A percentile compares a stretch with the other conserved stretches of the same genome.
These are phyloP conservation scores for Aplysia californica DNA, from an alignment of 1,140 invertebrate species.

Conservation along the genomic window DNA sequence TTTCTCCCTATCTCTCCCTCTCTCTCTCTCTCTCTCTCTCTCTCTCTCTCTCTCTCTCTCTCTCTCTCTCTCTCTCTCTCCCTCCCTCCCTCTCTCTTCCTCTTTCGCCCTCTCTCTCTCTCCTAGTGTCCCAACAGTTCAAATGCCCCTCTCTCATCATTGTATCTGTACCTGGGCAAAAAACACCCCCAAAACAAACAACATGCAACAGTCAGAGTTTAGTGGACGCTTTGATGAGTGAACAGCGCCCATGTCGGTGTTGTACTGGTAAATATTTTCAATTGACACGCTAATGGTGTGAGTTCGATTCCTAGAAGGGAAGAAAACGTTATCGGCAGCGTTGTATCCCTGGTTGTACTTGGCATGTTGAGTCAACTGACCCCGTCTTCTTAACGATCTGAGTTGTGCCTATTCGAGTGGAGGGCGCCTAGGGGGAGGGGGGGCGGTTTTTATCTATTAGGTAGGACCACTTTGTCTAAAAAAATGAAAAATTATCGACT, in stretches of 20 bases:
- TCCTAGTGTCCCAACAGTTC: background rate
- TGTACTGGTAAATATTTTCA: background rate
- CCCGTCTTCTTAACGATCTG: too few relatives aligned
- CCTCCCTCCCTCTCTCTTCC: background rate
- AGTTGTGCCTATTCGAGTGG: too few relatives aligned
- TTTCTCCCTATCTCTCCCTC: too few relatives aligned
- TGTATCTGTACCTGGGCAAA: background rate
- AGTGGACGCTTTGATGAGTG: background rate
- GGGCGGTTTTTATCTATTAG: too few relatives aligned
- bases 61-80: background rate
- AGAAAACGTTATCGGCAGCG: too few relatives aligned
- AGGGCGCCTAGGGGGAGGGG: too few relatives aligned
- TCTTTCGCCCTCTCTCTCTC: background rate
- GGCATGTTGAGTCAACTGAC: too few relatives aligned
- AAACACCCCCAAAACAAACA: background rate
- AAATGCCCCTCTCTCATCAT: background rate
- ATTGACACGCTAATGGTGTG: background rate
- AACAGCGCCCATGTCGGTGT: background rate
- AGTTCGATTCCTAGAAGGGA: too few relatives aligned
- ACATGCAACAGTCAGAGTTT: background rate
- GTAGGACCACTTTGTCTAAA: too few relatives aligned
- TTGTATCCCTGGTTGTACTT: too few relatives aligned
- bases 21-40: background rate
- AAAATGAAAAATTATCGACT: too few relatives aligned
- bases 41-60: background rate